phyloP scores from a whole-genome alignment of 2,113 vertebrate species.

The Tauraco erythrolophus region DNA sequence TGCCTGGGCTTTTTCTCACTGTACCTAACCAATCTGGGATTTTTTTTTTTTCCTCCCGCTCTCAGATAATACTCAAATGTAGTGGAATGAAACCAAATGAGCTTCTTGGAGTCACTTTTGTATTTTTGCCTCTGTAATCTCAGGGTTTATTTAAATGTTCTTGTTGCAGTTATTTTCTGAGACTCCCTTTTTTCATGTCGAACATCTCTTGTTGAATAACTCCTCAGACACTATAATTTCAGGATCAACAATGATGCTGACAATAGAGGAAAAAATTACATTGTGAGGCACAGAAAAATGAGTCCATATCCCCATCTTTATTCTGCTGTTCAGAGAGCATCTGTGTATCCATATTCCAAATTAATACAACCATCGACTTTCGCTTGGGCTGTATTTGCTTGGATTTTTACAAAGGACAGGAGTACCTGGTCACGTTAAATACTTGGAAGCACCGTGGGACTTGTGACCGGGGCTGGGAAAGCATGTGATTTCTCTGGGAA shows the following conservation, averaged over 20 bases:
- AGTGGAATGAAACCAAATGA: not conserved
- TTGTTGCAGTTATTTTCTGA: constrained; percentile 37
- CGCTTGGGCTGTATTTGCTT: constrained; percentile 28
- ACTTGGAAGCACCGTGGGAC: not conserved
- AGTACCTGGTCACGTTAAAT: not conserved
- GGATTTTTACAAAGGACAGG: not conserved
- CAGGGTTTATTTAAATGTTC: constrained; percentile 58
- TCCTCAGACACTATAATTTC: constrained; percentile 75
- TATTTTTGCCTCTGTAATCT: constrained; percentile 28
- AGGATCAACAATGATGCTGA: constrained; percentile 66
- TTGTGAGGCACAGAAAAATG: constrained; percentile 49
- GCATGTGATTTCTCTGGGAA: not conserved
- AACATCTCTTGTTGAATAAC: constrained; percentile 30
- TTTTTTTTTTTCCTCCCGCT: not conserved
- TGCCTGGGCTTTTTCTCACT: not conserved
- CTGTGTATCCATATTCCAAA: constrained; percentile 46
- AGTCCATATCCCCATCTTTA: constrained; percentile 50
- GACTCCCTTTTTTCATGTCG: constrained; percentile 47
- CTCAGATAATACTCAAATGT: not conserved
- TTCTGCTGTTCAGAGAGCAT: constrained; percentile 43
- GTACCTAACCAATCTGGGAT: not conserved
- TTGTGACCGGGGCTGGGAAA: not conserved
- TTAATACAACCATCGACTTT: constrained; percentile 47
- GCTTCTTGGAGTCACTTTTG: not conserved
- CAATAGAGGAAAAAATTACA: constrained; percentile 62